Conservation (phyloP, 1,140 invertebrate species). For the Heliconius hermathena region DNA sequence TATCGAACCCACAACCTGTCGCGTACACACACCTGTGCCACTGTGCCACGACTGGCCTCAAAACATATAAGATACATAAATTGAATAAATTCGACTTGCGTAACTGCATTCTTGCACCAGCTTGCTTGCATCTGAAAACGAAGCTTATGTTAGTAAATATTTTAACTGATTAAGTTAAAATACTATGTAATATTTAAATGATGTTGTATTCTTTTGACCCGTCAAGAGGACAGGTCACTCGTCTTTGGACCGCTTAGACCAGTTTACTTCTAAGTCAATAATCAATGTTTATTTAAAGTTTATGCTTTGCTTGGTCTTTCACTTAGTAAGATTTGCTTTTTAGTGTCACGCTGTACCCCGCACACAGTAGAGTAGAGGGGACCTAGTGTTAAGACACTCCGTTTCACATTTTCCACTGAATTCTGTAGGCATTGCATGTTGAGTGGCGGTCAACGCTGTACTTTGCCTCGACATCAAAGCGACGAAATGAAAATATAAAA, state of each 20-base stretch:
- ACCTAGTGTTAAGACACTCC: too few species aligned
- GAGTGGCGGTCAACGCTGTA: too few species aligned
- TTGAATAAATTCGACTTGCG: constrained; percentile 43
- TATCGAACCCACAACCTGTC: too few species aligned
- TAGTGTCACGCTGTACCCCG: too few species aligned
- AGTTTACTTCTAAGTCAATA: constrained; percentile 5
- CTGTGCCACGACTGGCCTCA: too few species aligned
- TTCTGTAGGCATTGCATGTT: too few species aligned
- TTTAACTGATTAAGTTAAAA: constrained; percentile 28
- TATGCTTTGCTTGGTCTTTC: not conserved
- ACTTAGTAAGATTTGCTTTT: not conserved
- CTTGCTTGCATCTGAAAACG: constrained; percentile 41
- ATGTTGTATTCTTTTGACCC: constrained; percentile 13
- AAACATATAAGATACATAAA: not conserved
- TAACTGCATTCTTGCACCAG: constrained; percentile 39
- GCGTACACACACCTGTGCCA: too few species aligned
- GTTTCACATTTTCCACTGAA: too few species aligned
- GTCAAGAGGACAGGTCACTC: constrained; percentile 15
- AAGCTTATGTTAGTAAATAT: constrained; percentile 21
- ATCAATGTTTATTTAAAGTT: not conserved
- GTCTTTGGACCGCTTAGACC: not conserved
- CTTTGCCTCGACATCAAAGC: too few species aligned
- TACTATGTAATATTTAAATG: constrained; percentile 19
- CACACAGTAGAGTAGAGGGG: too few species aligned
- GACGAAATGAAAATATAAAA: too few species aligned